Evolutionary conservation across 2,113 vertebrate genomes (phyloP), one percentile per base, ranked within the genome.

Genomic region (Rhinolophus ferrumequinum): DNA sequence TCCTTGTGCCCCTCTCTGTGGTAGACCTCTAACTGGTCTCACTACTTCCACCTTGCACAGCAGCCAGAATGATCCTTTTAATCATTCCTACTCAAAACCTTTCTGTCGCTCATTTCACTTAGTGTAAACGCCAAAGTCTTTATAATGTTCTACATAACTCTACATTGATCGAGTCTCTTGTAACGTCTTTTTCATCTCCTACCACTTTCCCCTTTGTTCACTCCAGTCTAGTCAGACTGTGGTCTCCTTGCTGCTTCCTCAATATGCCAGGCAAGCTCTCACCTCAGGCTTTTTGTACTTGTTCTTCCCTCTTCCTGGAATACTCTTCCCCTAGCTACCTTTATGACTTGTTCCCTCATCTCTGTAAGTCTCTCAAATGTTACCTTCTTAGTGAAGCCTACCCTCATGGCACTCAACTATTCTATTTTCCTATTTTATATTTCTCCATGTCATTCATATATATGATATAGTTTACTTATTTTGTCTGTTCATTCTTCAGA

Each of bases 271-370:
- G 38, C 66, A 73, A 79, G 50, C 24, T 67, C 38, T 76, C 44
- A 10, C 69, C 54, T 56, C 13, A 38, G 56, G 60, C 15, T 72
- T 93, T 96, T 35, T 92, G 9, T 90, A n/a, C 82, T 87, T 94
- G 58, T 90, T 91, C 28, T 82, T 72, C 41, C 44, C 30, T 92
- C 14, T 82, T 80, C n/a, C 82, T 84, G 52, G 44, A 93, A 33
- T 87, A 44, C 4, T 50, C 54, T 96, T 30, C 41, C 47, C n/a
- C 41, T 44, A 47, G 66, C 38, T 92, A 38, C 41, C 41, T 52
- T 62, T 66, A 22, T 67, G 47, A 84, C 19, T 85, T 86, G 52
- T 21, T 81, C 18, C 38, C 18, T 66, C 30, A 52, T 41, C 28
- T 38, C 80, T 47, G 47, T 72, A 56, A 22, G 33, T 86, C 75